A percentile compares a stretch with the other conserved stretches of the same genome.
Evolutionary conservation across 1,140 invertebrate genomes (phyloP).

Genomic region (Zaprionus inermis): DNA sequence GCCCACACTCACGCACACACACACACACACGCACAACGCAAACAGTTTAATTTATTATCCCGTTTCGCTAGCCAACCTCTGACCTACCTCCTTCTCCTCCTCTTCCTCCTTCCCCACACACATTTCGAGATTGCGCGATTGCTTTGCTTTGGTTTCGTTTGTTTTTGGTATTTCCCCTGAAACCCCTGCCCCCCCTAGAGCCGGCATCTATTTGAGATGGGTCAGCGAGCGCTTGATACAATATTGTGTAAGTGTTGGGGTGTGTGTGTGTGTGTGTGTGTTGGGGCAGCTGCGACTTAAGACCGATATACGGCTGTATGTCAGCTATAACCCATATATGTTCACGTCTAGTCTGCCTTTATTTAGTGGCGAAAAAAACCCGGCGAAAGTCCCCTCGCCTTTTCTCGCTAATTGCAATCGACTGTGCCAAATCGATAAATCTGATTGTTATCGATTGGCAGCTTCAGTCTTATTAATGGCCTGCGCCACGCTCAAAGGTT

Average conservation of each 20-base stretch:
- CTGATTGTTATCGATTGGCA: slow-evolving; percentile 2
- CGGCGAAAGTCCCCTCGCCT: background rate
- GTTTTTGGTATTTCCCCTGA: background rate
- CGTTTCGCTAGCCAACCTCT: slow-evolving; percentile 15
- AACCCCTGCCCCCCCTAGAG: background rate
- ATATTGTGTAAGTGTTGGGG: background rate
- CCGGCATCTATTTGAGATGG: background rate
- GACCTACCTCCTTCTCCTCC: background rate
- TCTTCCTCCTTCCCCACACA: background rate
- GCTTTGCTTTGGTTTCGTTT: slow-evolving; percentile 3
- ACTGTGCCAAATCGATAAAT: background rate
- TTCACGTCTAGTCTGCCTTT: background rate
- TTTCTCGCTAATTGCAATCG: slow-evolving; percentile 1
- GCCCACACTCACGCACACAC: background rate
- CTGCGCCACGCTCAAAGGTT: background rate
- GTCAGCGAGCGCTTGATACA: slow-evolving; percentile 1
- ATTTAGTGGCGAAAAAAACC: too few relatives aligned
- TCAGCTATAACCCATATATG: slow-evolving; percentile 1
- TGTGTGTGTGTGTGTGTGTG: too few relatives aligned
- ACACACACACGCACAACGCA: slow-evolving; percentile 14
- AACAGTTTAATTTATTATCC: slow-evolving; percentile 28
- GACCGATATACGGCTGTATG: background rate
- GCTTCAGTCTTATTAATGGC: slow-evolving; percentile 3
- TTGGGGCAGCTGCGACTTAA: background rate
- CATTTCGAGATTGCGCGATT: background rate